phyloP scores from a whole-genome alignment of 2,888 invertebrate genomes.

The Rhagophthalmus giganteus region DNA sequence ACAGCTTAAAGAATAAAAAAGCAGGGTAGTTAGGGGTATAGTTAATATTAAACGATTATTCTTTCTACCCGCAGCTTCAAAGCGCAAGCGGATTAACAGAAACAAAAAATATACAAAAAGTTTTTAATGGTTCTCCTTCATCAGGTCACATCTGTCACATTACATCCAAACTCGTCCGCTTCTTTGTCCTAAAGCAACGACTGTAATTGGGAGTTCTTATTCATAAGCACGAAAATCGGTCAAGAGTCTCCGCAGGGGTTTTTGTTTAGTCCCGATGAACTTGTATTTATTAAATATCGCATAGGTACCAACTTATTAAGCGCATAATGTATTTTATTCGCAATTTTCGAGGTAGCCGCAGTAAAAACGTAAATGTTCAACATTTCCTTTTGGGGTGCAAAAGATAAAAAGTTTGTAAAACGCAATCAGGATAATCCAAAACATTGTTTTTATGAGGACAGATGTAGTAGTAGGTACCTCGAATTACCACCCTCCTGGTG shows the following conservation, averaged over 20 bases:
- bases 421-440: constrained; percentile 22
- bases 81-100: constrained; percentile 36
- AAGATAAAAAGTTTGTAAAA: constrained; percentile 9
- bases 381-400: background rate
- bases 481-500: constrained; percentile 41
- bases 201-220: constrained; percentile 40
- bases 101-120: constrained; percentile 42
- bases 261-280: constrained; percentile 22
- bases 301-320: background rate
- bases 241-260: constrained; percentile 36
- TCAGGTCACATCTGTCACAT: constrained; percentile 45
- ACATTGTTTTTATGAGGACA: constrained; percentile 25
- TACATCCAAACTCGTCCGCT: constrained; percentile 37
- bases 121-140: constrained; percentile 41
- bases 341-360: background rate
- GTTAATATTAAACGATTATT: constrained; percentile 16
- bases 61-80: constrained; percentile 16
- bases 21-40: constrained; percentile 10
- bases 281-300: constrained; percentile 16
- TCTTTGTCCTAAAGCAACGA: constrained; percentile 36
- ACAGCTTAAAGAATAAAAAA: constrained; percentile 8
- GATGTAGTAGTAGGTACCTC: constrained; percentile 20
- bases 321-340: background rate
- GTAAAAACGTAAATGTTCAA: background rate
- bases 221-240: constrained; percentile 39